Percentiles rank a stretch among this genome's conserved stretches.
phyloP scores from a whole-genome alignment of 2,797 vertebrate species.

The Phaenicophaeus curvirostris region DNA sequence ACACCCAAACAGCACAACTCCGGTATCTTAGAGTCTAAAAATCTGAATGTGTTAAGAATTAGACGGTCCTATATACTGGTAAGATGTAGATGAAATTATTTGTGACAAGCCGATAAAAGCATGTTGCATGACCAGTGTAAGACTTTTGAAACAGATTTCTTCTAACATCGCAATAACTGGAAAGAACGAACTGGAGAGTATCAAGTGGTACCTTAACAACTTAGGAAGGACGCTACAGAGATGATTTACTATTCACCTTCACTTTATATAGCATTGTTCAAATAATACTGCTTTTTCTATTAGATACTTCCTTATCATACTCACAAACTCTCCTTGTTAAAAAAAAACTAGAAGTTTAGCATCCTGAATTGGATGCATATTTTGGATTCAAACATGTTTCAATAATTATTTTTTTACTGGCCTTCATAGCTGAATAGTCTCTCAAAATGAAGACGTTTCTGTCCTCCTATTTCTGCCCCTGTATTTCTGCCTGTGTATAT shows the following conservation, averaged over 20 bases:
- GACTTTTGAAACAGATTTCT: neutral
- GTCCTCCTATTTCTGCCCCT: neutral
- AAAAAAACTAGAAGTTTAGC: neutral
- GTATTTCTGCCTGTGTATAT: neutral
- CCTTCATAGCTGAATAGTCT: neutral
- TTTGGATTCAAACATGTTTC: neutral
- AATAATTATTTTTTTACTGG: neutral
- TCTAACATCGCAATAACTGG: neutral
- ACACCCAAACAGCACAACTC: neutral
- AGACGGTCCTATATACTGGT: neutral
- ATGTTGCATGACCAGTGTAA: neutral
- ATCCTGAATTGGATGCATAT: accelerated
- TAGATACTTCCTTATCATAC: neutral
- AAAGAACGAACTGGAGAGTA: neutral
- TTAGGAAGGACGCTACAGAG: neutral
- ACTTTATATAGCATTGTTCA: neutral
- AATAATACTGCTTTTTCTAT: neutral
- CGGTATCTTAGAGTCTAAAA: neutral
- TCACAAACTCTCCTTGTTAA: neutral
- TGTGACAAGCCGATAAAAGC: neutral
- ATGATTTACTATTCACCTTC: neutral
- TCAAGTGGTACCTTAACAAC: neutral
- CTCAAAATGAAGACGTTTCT: neutral
- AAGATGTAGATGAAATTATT: neutral
- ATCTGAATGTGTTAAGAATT: neutral